These are phyloP conservation scores for Sphaeridia pumilis DNA, from an alignment of 2,888 invertebrate species.

Conservation along the genomic window DNA sequence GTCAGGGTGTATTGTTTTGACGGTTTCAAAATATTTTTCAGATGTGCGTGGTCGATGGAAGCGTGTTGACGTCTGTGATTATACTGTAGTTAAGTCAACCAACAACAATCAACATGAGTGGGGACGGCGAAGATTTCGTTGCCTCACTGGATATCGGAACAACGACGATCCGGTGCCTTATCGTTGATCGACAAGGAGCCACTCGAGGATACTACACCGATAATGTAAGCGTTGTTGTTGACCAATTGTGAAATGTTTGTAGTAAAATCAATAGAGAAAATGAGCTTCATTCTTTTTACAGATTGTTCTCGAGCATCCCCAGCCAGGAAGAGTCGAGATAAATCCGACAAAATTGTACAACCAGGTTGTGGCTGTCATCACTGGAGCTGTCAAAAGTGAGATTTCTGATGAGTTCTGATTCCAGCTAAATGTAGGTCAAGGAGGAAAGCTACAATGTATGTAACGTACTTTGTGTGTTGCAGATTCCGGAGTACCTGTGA, in stretches of 20 bases:
- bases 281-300: slow-evolving; percentile 39
- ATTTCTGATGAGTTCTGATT: too few relatives aligned
- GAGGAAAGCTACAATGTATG: too few relatives aligned
- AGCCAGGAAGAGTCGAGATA: slow-evolving; percentile 74
- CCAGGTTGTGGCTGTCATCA: slow-evolving; percentile 55
- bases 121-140: slow-evolving; percentile 46
- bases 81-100: too few relatives aligned
- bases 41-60: too few relatives aligned
- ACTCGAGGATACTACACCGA: slow-evolving; percentile 52
- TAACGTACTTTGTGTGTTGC: slow-evolving; percentile 23
- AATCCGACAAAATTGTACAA: slow-evolving; percentile 71
- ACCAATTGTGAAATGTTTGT: too few relatives aligned
- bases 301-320: slow-evolving; percentile 66
- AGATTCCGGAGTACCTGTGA: slow-evolving; percentile 58
- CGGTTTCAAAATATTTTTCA: too few relatives aligned
- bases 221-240: slow-evolving; percentile 56
- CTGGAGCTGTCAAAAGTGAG: slow-evolving; percentile 55
- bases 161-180: slow-evolving; percentile 69
- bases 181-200: slow-evolving; percentile 58
- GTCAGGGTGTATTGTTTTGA: too few relatives aligned
- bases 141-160: slow-evolving; percentile 85
- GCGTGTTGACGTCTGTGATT: too few relatives aligned
- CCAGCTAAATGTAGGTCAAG: too few relatives aligned
- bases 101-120: too few relatives aligned
- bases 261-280: too few relatives aligned